Conservation (phyloP, 1,140 invertebrate species). For the Drosophila saltans region DNA sequence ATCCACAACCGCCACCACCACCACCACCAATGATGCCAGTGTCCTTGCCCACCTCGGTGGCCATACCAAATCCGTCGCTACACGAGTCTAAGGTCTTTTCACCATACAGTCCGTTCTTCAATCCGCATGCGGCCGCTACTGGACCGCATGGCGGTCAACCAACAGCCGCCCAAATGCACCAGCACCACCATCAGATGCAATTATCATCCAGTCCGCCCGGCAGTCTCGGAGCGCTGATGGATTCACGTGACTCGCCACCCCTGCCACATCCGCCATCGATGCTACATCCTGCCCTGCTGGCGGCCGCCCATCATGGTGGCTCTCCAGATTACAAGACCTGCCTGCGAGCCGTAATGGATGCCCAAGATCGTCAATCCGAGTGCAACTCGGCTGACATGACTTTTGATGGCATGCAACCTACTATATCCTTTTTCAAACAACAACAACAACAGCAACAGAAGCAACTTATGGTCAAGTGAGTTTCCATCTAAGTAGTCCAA, state of each 20-base stretch:
- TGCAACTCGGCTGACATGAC: constrained; percentile 94
- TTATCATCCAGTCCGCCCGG: constrained; percentile 84
- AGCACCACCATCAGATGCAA: constrained; percentile 83
- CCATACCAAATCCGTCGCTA: constrained; percentile 97
- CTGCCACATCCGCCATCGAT: constrained; percentile 91
- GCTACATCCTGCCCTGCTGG: constrained; percentile 90
- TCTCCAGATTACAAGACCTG: constrained; percentile 90
- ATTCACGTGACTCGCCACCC: constrained; percentile 90
- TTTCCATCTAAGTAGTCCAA: constrained; percentile 50
- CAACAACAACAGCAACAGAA: constrained; percentile 55
- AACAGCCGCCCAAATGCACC: constrained; percentile 80
- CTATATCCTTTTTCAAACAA: constrained; percentile 94
- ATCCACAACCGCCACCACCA: constrained; percentile 88
- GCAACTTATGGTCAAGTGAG: constrained; percentile 77
- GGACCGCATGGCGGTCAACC: constrained; percentile 79
- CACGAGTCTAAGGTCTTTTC: constrained; percentile 97
- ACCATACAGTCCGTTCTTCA: constrained; percentile 94
- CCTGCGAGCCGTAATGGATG: constrained; percentile 88
- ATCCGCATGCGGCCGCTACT: constrained; percentile 82
- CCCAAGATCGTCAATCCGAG: constrained; percentile 92
- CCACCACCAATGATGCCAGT: constrained; percentile 85
- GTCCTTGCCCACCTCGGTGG: constrained; percentile 95
- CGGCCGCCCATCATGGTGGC: constrained; percentile 89
- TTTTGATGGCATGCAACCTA: constrained; percentile 95
- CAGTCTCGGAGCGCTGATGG: constrained; percentile 86